Evolutionary conservation across 2,113 vertebrate genomes (phyloP).

Genomic region (crab-eating macaque (Macaca fascicularis)): DNA sequence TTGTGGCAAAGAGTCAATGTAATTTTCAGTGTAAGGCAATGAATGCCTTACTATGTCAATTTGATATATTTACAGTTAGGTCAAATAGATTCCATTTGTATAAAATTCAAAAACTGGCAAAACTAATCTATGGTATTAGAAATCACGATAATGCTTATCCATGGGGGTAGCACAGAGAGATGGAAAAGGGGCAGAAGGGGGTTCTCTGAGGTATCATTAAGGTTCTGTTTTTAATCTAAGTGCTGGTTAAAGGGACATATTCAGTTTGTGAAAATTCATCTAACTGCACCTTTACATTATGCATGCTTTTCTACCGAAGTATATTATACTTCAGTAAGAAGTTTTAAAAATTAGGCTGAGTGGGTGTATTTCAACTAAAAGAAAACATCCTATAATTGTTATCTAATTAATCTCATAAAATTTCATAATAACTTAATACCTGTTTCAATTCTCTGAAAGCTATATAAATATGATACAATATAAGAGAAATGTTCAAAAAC

Average conservation of each 20-base stretch:
- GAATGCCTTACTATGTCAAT: not conserved
- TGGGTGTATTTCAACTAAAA: conserved; percentile 13
- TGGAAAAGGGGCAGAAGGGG: not conserved
- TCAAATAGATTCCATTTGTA: not conserved
- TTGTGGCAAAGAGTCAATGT: not conserved
- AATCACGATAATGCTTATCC: not conserved
- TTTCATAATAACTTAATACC: not conserved
- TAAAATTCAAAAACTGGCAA: conserved; percentile 32
- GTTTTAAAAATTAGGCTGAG: not conserved
- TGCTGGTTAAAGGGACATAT: not conserved
- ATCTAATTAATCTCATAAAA: conserved; percentile 1
- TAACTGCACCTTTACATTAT: not conserved
- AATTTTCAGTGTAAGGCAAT: not conserved
- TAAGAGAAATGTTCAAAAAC: not conserved
- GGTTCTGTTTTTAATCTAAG: not conserved
- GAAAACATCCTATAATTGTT: conserved; percentile 1
- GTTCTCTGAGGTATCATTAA: not conserved
- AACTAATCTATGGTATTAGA: not conserved
- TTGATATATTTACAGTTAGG: conserved; percentile 11
- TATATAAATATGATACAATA: conserved; percentile 14
- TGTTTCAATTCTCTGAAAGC: not conserved
- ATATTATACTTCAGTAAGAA: not conserved
- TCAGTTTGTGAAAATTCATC: conserved; percentile 16
- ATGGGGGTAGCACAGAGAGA: not conserved
- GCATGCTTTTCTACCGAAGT: not conserved